phyloP scores from a whole-genome alignment of 2,888 invertebrate genomes.

The Stenodema calcarata region DNA sequence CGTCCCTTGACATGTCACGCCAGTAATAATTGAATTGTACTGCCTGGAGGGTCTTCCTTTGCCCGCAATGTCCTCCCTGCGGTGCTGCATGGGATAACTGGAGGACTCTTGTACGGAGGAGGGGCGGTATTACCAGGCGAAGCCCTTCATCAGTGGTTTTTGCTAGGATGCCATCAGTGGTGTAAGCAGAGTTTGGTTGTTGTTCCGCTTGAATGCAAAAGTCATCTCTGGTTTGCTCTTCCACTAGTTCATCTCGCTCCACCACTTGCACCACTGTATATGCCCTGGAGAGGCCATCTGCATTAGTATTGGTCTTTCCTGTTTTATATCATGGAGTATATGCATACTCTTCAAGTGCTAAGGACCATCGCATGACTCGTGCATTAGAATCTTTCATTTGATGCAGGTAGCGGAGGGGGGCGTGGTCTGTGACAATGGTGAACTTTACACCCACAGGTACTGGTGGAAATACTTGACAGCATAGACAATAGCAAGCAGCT shows the following conservation, averaged over 20 bases:
- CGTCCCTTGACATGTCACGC: not conserved
- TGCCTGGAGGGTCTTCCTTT: not conserved
- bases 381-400: not conserved
- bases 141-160: not conserved
- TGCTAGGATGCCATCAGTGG: not conserved
- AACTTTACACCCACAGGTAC: not conserved
- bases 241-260: not conserved
- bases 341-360: not conserved
- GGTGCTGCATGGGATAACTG: not conserved
- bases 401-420: not conserved
- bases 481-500: constrained; percentile 2
- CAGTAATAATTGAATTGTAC: not conserved
- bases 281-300: not conserved
- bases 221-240: not conserved
- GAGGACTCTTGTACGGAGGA: not conserved
- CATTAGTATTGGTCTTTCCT: not conserved
- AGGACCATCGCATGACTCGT: not conserved
- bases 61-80: not conserved
- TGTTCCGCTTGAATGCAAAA: not conserved
- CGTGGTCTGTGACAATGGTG: not conserved
- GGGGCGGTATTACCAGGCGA: not conserved
- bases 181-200: not conserved
- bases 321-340: not conserved
- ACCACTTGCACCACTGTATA: not conserved
- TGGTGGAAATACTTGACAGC: not conserved